Evolutionary conservation across 2,797 vertebrate species (phyloP).

Genomic region (Orientallactaga sibirica): DNA sequence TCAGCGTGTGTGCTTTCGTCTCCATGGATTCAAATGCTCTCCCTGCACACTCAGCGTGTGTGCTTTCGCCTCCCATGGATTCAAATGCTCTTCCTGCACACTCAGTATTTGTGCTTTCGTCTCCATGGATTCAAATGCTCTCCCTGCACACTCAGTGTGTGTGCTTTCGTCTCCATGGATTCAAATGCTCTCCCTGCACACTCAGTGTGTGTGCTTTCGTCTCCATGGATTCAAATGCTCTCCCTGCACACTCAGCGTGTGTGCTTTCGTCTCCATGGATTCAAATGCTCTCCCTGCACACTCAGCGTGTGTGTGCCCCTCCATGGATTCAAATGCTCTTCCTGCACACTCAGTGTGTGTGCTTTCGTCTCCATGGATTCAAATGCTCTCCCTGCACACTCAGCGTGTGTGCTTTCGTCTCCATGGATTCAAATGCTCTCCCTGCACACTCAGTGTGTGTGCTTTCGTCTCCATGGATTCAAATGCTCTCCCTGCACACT

Average conservation of each 20-base stretch:
- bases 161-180: no score
- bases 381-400: neutral
- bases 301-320: no score
- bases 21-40: neutral
- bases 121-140: neutral
- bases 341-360: neutral
- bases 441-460: neutral
- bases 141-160: neutral
- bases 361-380: no score
- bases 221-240: neutral
- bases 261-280: no score
- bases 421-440: neutral
- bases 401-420: no score
- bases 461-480: no score
- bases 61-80: no score
- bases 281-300: neutral
- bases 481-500: neutral
- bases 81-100: neutral
- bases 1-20: no score
- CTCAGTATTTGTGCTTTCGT: no score
- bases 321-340: neutral
- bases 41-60: neutral
- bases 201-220: no score
- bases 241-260: neutral
- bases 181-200: neutral